A percentile compares a stretch with the other conserved stretches of the same genome.
Conservation (phyloP, 2,797 vertebrate species). For the Apogon talboti region DNA sequence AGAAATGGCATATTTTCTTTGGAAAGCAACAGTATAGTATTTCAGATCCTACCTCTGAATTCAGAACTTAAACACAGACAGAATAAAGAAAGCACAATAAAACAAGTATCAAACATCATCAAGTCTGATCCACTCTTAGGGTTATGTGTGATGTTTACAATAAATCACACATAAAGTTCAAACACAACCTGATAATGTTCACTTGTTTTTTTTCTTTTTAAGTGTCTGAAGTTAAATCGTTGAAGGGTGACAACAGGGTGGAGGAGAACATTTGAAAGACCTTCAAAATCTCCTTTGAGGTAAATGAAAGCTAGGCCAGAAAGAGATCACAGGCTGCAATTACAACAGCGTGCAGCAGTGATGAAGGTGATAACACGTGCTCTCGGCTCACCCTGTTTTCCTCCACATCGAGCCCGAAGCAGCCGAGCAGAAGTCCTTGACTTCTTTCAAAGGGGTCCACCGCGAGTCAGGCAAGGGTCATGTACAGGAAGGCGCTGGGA, state of each 20-base stretch:
- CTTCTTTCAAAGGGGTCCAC: constrained; percentile 83
- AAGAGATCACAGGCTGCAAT: constrained; percentile 90
- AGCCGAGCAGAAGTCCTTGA: constrained; percentile 84
- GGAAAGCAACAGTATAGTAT: constrained; percentile 27
- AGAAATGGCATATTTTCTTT: constrained; percentile 42
- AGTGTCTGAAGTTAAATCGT: constrained; percentile 33
- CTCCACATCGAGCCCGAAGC: constrained; percentile 67
- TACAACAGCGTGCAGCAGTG: constrained; percentile 90
- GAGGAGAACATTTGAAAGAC: constrained; percentile 66
- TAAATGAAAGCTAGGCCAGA: constrained; percentile 76
- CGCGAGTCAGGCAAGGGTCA: constrained; percentile 86
- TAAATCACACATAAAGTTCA: constrained; percentile 35
- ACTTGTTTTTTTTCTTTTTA: constrained; percentile 1
- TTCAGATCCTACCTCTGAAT: background rate
- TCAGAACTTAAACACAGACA: constrained; percentile 4
- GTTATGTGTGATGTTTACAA: constrained; percentile 19
- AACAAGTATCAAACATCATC: constrained; percentile 13
- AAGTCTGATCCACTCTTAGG: constrained; percentile 2
- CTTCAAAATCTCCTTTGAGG: constrained; percentile 85
- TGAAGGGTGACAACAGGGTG: constrained; percentile 45
- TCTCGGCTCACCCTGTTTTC: constrained; percentile 57
- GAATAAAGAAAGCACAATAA: constrained; percentile 18
- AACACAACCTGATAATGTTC: constrained; percentile 14
- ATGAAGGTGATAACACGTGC: constrained; percentile 88
- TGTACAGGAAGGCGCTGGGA: constrained; percentile 83